Conservation (phyloP, 1,140 invertebrate genomes). For the Leptestheria dahalacensis region DNA sequence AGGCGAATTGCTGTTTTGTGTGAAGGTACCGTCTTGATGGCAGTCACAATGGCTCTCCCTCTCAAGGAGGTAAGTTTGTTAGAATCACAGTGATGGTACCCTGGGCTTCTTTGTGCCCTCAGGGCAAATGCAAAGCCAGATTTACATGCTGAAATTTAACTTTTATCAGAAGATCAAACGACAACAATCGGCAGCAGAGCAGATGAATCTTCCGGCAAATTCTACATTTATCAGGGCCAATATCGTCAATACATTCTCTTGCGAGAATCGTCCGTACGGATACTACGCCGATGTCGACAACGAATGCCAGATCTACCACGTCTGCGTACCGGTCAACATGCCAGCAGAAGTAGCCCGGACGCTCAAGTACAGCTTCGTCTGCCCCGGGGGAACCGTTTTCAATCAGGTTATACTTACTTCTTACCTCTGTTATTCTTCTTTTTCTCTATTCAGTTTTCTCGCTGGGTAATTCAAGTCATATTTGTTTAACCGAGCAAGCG, state of each 20-base stretch:
- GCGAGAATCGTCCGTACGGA: conserved; percentile 56
- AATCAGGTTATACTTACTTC: conserved; percentile 63
- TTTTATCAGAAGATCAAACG: conserved; percentile 2
- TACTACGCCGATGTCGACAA: conserved; percentile 76
- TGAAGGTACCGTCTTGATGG: too few species aligned
- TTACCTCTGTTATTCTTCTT: background rate
- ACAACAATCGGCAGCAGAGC: conserved; percentile 20
- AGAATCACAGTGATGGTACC: too few species aligned
- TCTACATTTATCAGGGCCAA: conserved; percentile 55
- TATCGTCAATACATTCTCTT: conserved; percentile 59
- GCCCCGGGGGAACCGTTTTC: conserved; percentile 67
- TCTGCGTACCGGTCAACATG: conserved; percentile 53
- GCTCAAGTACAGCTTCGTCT: conserved; percentile 71
- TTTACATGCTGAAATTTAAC: too few species aligned
- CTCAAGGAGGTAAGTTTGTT: too few species aligned
- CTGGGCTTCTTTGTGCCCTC: too few species aligned
- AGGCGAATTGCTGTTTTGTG: too few species aligned
- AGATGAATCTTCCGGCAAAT: conserved; percentile 48
- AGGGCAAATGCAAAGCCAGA: too few species aligned
- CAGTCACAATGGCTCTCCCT: too few species aligned
- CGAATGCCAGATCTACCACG: conserved; percentile 72
- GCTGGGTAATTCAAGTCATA: too few species aligned
- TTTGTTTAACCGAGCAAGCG: too few species aligned
- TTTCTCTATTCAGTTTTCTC: too few species aligned
- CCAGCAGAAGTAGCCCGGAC: conserved; percentile 44